Conservation (phyloP, 53 echinoderm and acorn worm species). For the Stichopus horrens region DNA sequence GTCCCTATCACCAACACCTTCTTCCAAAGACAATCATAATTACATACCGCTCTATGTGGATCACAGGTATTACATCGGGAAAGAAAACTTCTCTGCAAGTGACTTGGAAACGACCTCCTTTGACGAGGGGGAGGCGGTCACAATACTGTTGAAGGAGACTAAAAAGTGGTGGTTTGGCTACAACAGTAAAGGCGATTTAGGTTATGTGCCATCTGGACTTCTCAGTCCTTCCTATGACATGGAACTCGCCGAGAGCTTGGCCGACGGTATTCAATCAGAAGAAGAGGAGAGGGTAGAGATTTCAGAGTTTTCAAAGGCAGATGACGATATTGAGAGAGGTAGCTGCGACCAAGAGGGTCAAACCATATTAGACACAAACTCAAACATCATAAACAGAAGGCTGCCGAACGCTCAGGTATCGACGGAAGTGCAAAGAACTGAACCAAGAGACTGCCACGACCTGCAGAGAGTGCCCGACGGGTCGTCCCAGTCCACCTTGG, state of each 20-base stretch:
- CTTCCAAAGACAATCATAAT: slow-evolving; percentile 84
- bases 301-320: slow-evolving; percentile 55
- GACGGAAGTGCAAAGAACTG: slow-evolving; percentile 31
- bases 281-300: slow-evolving; percentile 61
- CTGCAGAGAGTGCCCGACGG: slow-evolving; percentile 20
- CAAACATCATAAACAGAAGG: slow-evolving; percentile 53
- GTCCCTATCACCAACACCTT: slow-evolving; percentile 76
- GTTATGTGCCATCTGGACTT: slow-evolving; percentile 83
- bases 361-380: slow-evolving; percentile 48
- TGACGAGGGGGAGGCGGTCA: slow-evolving; percentile 79
- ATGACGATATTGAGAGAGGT: slow-evolving; percentile 25
- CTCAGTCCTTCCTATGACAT: slow-evolving; percentile 49
- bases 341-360: background rate
- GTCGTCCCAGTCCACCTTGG: background rate
- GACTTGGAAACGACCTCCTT: slow-evolving; percentile 86
- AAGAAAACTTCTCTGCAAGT: slow-evolving; percentile 69
- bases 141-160: slow-evolving; percentile 84
- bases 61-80: slow-evolving; percentile 86
- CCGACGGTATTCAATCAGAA: slow-evolving; percentile 16
- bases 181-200: slow-evolving; percentile 75
- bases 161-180: slow-evolving; percentile 97
- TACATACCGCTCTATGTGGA: slow-evolving; percentile 96
- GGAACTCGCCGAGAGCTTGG: slow-evolving; percentile 16
- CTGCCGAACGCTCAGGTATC: slow-evolving; percentile 46
- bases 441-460: slow-evolving; percentile 7